A percentile compares a stretch with the other conserved stretches of the same genome.
These are phyloP conservation scores for Syngnathus scovelli DNA, from an alignment of 2,113 vertebrate genomes.

Conservation along the genomic window DNA sequence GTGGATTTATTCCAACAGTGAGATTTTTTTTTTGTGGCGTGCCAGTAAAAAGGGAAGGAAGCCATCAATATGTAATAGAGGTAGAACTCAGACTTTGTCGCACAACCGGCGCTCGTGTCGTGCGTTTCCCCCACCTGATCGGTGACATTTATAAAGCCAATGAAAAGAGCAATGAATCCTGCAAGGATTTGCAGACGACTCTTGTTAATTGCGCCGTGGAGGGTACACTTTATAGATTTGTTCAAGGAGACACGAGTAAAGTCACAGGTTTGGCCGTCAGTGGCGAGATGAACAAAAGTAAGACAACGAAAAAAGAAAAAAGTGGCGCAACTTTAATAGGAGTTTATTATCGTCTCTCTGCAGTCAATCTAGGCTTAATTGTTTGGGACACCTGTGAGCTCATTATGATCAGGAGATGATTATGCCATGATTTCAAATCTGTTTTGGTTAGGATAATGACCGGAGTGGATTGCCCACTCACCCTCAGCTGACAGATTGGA, in stretches of 20 bases:
- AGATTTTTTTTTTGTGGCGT: neutral
- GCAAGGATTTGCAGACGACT: neutral
- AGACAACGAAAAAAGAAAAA: neutral
- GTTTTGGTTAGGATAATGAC: slow-evolving; percentile 21
- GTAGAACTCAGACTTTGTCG: neutral
- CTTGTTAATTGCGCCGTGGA: neutral
- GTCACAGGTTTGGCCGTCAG: neutral
- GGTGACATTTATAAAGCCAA: slow-evolving; percentile 9
- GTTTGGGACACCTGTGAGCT: slow-evolving; percentile 16
- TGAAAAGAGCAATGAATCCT: slow-evolving; percentile 9
- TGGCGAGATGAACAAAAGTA: neutral
- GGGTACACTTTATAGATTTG: neutral
- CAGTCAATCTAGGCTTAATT: slow-evolving; percentile 6
- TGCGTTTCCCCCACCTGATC: neutral
- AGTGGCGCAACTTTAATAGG: slow-evolving; percentile 5
- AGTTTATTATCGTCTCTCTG: neutral
- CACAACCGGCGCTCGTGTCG: neutral
- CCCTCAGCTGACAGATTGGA: slow-evolving; percentile 17
- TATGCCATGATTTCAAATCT: neutral
- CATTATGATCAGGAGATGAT: slow-evolving; percentile 12
- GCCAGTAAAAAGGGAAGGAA: neutral
- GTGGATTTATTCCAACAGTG: neutral
- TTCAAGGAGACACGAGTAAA: neutral
- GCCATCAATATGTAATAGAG: neutral
- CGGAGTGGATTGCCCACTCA: slow-evolving; percentile 18